A percentile compares a stretch with the other conserved stretches of the same genome.
Conservation (phyloP, 2,113 vertebrate species). For the Nothocercus nigrocapillus region DNA sequence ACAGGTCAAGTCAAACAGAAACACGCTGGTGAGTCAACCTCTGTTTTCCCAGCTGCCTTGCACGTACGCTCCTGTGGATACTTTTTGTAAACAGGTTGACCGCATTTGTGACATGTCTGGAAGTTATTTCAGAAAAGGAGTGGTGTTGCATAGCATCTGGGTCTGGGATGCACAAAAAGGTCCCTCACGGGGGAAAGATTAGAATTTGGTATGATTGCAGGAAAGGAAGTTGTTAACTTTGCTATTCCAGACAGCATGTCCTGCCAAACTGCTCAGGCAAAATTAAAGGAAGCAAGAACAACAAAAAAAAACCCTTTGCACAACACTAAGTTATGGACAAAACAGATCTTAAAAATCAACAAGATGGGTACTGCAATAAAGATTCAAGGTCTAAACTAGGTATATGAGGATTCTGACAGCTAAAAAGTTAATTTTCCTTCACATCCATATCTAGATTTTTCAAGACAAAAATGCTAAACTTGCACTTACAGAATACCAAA, state of each 20-base stretch:
- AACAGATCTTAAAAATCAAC: neutral
- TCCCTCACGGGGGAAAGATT: conserved; percentile 36
- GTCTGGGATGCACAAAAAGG: conserved; percentile 32
- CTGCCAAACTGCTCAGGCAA: conserved; percentile 36
- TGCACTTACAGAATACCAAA: neutral
- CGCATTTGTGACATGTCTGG: conserved; percentile 2
- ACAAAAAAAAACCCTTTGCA: conserved; percentile 16
- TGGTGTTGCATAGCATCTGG: neutral
- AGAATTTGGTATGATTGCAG: conserved; percentile 50
- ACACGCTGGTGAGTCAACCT: neutral
- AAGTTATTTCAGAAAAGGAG: conserved; percentile 15
- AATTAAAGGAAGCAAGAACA: neutral
- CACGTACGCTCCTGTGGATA: conserved; percentile 6
- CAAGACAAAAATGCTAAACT: neutral
- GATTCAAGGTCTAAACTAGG: neutral
- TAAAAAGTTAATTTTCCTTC: neutral
- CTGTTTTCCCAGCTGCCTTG: neutral
- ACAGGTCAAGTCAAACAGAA: conserved; percentile 63
- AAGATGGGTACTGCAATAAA: neutral
- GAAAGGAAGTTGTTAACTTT: conserved; percentile 67
- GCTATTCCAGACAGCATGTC: conserved; percentile 62
- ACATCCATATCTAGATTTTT: neutral
- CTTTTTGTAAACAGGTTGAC: neutral
- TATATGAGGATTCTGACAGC: neutral
- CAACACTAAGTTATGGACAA: neutral